These are phyloP conservation scores for Drosophila elegans DNA, from an alignment of 1,140 invertebrate species.

Conservation along the genomic window DNA sequence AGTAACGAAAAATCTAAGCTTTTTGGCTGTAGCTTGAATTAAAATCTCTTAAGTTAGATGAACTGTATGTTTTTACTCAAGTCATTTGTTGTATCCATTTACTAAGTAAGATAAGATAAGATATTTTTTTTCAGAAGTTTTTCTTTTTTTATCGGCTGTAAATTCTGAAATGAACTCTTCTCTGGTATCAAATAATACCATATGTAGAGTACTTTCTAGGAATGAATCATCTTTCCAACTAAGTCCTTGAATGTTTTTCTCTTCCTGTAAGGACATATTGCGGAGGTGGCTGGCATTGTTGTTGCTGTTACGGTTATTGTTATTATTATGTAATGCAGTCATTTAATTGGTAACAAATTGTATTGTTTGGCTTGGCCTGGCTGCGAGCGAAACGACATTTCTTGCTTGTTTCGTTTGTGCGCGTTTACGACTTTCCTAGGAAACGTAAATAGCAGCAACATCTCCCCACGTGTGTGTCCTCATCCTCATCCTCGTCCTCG, in stretches of 20 bases:
- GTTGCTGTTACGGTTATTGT: conserved; percentile 51
- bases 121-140: too few species aligned
- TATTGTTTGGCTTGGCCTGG: conserved; percentile 69
- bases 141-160: too few species aligned
- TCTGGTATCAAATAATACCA: too few species aligned
- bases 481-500: too few species aligned
- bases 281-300: conserved; percentile 28
- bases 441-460: conserved; percentile 52
- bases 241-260: not conserved
- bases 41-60: too few species aligned
- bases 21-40: too few species aligned
- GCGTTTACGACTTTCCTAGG: conserved; percentile 75
- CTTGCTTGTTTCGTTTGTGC: conserved; percentile 62
- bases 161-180: not conserved
- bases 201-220: not conserved
- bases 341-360: conserved; percentile 83
- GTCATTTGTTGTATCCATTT: too few species aligned
- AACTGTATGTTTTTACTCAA: too few species aligned
- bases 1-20: too few species aligned
- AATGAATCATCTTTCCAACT: not conserved
- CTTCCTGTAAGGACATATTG: conserved; percentile 20
- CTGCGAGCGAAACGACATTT: conserved; percentile 39
- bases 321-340: conserved; percentile 82
- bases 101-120: too few species aligned
- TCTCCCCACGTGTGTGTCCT: not conserved